These are phyloP conservation scores for Acrobasis repandana DNA, from an alignment of 2,888 invertebrate species.

Conservation along the genomic window DNA sequence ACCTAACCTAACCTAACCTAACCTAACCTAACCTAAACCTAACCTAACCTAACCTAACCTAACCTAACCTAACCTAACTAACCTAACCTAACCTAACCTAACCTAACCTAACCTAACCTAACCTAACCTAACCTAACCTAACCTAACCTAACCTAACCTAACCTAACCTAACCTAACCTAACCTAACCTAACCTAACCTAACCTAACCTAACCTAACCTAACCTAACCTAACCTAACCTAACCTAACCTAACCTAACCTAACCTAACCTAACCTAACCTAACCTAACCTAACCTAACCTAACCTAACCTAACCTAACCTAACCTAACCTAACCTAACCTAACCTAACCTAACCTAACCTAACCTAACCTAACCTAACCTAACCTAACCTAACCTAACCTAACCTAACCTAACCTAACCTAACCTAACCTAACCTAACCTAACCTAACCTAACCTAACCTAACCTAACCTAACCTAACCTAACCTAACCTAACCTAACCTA, in stretches of 20 bases:
- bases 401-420: constrained; percentile 12
- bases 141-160: constrained; percentile 5
- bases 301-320: constrained; percentile 12
- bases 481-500: too few relatives aligned
- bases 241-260: constrained; percentile 12
- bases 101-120: constrained; percentile 6
- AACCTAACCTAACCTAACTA: constrained; percentile 12
- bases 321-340: constrained; percentile 7
- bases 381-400: constrained; percentile 8
- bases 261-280: constrained; percentile 12
- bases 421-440: constrained; percentile 7
- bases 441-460: constrained; percentile 5
- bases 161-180: constrained; percentile 10
- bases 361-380: constrained; percentile 12
- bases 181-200: constrained; percentile 12
- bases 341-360: constrained; percentile 9
- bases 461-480: constrained; percentile 4
- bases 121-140: constrained; percentile 10
- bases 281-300: constrained; percentile 9
- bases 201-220: constrained; percentile 11
- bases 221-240: constrained; percentile 9
- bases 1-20: constrained; percentile 6
- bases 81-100: constrained; percentile 12
- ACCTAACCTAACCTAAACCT: neutral
- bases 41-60: constrained; percentile 1